Percentiles rank a stretch among this genome's conserved stretches.
phyloP scores from a whole-genome alignment of 2,888 invertebrate species.

The Apotomis betuletana region DNA sequence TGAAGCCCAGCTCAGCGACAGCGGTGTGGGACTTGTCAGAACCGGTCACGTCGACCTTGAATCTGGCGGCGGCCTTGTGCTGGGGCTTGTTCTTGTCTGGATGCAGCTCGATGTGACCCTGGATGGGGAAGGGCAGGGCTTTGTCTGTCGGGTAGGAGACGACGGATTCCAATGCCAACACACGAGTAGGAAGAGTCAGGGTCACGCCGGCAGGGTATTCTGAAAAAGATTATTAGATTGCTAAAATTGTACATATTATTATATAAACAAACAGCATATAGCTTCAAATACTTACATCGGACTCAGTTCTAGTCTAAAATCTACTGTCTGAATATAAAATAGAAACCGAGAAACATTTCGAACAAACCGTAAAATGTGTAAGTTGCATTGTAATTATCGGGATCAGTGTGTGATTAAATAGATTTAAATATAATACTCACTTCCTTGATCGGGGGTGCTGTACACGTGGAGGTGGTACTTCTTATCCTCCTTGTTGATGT shows the following conservation, averaged over 20 bases:
- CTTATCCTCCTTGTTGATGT: conserved; percentile 87
- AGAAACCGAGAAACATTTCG: no score
- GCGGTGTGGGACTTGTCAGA: conserved; percentile 76
- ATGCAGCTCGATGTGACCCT: conserved; percentile 86
- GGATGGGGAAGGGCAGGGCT: conserved; percentile 82
- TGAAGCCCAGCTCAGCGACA: conserved; percentile 84
- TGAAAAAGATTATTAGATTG: conserved; percentile 44
- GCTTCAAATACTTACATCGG: no score
- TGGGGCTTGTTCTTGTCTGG: conserved; percentile 88
- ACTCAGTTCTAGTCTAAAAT: no score
- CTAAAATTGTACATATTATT: neutral
- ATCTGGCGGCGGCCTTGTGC: conserved; percentile 85
- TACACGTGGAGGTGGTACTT: conserved; percentile 89
- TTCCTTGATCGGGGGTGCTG: conserved; percentile 85
- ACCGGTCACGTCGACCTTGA: conserved; percentile 79
- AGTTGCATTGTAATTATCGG: no score
- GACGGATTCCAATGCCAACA: conserved; percentile 85
- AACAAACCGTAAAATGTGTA: no score
- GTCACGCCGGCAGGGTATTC: conserved; percentile 79
- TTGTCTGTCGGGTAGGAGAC: conserved; percentile 75
- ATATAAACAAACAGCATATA: no score
- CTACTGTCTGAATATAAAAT: no score
- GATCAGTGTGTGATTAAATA: no score
- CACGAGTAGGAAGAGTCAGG: conserved; percentile 87
- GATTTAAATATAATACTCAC: conserved; percentile 62